Evolutionary conservation across 2,797 vertebrate genomes (phyloP), one percentile per base, ranked within the genome.

Genomic region (Numenius phaeopus): DNA sequence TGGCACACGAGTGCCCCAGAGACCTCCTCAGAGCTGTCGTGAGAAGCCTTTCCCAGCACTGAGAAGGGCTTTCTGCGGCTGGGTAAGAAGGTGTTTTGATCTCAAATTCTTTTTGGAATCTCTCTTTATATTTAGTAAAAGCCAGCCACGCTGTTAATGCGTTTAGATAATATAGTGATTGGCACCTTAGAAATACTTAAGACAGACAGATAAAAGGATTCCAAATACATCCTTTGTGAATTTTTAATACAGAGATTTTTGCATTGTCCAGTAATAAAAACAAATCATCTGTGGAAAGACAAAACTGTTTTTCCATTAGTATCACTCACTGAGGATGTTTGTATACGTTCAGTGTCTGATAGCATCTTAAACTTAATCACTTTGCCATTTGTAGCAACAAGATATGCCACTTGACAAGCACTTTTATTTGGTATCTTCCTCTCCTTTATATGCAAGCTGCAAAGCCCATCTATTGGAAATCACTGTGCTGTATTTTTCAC

Each of bases 231-330:
- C 59, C 30, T 87, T 78, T 94, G 66, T 94, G 92, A 83, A 47
- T 93, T 87, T 88, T 95, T 96, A 94, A 76, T 93, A 59, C 27
- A 50, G 42, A 64, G 66, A 71, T 87, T 94, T 94, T 93, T 89
- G 34, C 44, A 11, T 83, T 95, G 94, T 95, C 95, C 96, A 52
- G 67, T 58, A 58, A 92, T 83, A 64, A 87, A 96, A 96, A 84
- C 59, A 93, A 96, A 94, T 82, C 9, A 40, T 93, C 50, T 84
- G n/a, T 70, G 58, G 58, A 70, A 91, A 95, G 82, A 81, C 82
- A 94, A 83, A 95, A 62, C 65, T 78, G 22, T 27, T 86, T 75
- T 92, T 83, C 27, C 30, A 22, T 80, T 90, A 59, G 26, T 83
- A 77, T 82, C 77, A 39, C 52, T 87, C 64, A 59, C 42, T 58